Evolutionary conservation across 1,140 invertebrate species (phyloP), one percentile per base, ranked within the genome.

Genomic region (Oedothorax gibbosus): DNA sequence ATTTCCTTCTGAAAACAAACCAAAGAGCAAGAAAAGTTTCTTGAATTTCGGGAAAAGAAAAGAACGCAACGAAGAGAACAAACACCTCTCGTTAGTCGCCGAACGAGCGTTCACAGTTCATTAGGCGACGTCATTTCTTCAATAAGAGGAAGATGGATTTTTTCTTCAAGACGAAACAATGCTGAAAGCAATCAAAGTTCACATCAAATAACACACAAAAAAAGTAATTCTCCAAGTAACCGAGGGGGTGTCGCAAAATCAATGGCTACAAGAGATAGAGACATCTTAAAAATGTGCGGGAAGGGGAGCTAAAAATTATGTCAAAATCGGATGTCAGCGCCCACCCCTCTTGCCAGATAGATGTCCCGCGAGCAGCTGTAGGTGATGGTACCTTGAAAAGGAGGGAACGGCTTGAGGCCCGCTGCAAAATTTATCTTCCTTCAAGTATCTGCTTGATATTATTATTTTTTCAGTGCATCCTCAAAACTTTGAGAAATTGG

Each of bases 331-430:
- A 69, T 71, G 78, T 71, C 64, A 21, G 64, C 53, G 77, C 62
- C 35, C 77, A 56, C 20, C 64, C 64, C 77, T 54, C 50, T 15
- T 35, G 50, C 54, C 64, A 79, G 78, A 81, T 81, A 71, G 68
- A 81, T 81, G 78, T 81, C 21, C 51, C 50, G 53, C 49, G 54
- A 62, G 78, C 78, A 81, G 78, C 78, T 81, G 78, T 56, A 81
- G 65, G 78, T 81, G 78, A 81, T 81, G 62, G 78, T 71, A 81
- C 78, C 53, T 71, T 71, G 54, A 81, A 81, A 53, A 71, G 78
- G 78, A 81, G 78, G 78, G 78, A 51, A 57, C 20, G 64, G 4
- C 77, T 57, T 54, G 51, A 69, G 12, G 15, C 53, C 78, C 66
- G 54, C 62, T 20, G 53, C 78, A 18, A 20, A 71, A 81, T 81